Conservation (phyloP, 2,888 invertebrate species). For the Crocallis elinguaria region DNA sequence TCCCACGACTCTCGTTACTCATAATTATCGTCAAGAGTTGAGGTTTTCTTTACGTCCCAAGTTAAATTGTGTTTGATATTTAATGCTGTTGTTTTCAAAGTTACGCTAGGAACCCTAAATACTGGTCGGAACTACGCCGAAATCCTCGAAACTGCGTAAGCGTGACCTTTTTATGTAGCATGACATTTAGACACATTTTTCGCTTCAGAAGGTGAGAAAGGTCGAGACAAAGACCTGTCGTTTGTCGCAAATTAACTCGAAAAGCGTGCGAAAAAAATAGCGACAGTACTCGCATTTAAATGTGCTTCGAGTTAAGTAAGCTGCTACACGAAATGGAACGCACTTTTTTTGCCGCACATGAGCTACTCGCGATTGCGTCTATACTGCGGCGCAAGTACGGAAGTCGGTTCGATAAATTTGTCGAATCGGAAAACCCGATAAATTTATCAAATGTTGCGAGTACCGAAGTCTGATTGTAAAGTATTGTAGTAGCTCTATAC, state of each 20-base stretch:
- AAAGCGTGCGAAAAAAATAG: constrained; percentile 26
- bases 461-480: no score
- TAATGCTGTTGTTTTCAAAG: constrained; percentile 43
- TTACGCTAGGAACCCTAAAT: constrained; percentile 17
- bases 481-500: no score
- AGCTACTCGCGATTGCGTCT: no score
- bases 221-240: constrained; percentile 50
- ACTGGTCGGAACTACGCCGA: neutral
- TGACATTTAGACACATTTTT: constrained; percentile 19
- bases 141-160: neutral
- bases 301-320: no score
- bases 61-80: constrained; percentile 54
- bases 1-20: constrained; percentile 45
- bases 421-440: no score
- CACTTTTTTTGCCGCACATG: no score
- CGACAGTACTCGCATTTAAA: neutral
- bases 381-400: no score
- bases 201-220: constrained; percentile 35
- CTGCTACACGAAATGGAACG: no score
- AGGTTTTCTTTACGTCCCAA: constrained; percentile 44
- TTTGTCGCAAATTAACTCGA: constrained; percentile 55
- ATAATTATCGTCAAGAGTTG: constrained; percentile 45
- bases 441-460: no score
- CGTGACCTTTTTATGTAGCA: constrained; percentile 16
- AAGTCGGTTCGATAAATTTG: no score